Evolutionary conservation across 1,140 invertebrate species (phyloP).

Genomic region (Drosophila takahashii): DNA sequence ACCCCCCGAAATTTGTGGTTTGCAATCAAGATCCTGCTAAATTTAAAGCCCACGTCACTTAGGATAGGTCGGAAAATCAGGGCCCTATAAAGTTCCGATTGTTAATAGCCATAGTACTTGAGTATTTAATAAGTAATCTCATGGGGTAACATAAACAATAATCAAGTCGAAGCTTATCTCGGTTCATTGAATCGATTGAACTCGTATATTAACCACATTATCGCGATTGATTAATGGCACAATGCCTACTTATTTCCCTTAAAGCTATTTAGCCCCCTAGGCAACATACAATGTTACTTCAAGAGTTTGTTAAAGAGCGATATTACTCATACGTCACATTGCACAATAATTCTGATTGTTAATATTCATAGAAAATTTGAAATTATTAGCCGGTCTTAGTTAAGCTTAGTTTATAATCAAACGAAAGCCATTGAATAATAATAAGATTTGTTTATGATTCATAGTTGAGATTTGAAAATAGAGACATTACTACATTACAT

Average conservation of each 20-base stretch:
- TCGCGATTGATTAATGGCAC: conserved; percentile 6
- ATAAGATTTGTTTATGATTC: conserved; percentile 19
- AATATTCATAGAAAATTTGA: conserved; percentile 23
- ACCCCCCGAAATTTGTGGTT: conserved; percentile 30
- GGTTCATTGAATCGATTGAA: not conserved
- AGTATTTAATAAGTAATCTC: conserved; percentile 4
- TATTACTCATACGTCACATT: conserved; percentile 8
- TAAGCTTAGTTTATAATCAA: not conserved
- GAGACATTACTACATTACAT: not conserved
- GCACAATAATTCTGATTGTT: conserved; percentile 3
- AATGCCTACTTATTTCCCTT: not conserved
- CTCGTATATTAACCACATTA: conserved; percentile 1
- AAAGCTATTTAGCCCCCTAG: not conserved
- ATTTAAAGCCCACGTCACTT: conserved; percentile 7
- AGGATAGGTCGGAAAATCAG: conserved; percentile 30
- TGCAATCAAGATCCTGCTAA: not conserved
- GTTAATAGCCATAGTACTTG: not conserved
- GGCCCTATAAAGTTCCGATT: not conserved
- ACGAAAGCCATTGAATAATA: conserved; percentile 6
- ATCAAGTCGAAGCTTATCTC: not conserved
- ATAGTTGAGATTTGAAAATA: not conserved
- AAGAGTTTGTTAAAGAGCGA: not conserved
- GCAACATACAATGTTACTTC: not conserved
- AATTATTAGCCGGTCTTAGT: not conserved
- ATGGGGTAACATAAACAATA: not conserved